Evolutionary conservation across 2,113 vertebrate species (phyloP).

Genomic region (Ardeotis arabs): DNA sequence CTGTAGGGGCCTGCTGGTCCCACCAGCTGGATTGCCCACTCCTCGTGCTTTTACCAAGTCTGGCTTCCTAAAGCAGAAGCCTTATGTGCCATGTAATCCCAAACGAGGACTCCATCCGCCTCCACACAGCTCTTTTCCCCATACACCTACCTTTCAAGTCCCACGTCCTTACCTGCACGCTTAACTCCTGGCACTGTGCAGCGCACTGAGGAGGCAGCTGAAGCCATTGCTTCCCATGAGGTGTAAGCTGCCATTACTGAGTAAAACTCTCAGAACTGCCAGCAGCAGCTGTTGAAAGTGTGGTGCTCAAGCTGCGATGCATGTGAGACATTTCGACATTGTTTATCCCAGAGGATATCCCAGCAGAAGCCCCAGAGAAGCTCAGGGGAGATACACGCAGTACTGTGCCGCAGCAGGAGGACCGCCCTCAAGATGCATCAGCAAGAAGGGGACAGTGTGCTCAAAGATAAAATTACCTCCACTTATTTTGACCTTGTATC

Average conservation of each 20-base stretch:
- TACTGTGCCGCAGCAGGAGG: neutral
- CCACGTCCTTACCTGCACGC: fast-evolving
- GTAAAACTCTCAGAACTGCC: neutral
- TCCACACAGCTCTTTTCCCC: neutral
- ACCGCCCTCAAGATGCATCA: fast-evolving
- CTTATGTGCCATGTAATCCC: fast-evolving
- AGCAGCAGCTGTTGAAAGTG: neutral
- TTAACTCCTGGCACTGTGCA: too few species aligned
- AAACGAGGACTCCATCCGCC: neutral
- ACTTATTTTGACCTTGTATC: neutral
- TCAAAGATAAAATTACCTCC: neutral
- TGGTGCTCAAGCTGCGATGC: neutral
- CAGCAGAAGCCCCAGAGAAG: neutral
- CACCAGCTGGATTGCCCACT: neutral
- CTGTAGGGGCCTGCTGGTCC: neutral
- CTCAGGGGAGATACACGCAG: neutral
- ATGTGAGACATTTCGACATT: neutral
- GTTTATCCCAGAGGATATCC: neutral
- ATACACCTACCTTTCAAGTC: neutral
- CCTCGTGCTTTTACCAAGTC: neutral
- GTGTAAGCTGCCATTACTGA: neutral
- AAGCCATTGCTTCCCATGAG: neutral
- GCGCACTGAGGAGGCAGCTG: neutral
- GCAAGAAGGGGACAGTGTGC: neutral
- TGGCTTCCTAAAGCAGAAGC: neutral